phyloP scores from a whole-genome alignment of 2,888 invertebrate genomes.

The Sarcophaga carnaria region DNA sequence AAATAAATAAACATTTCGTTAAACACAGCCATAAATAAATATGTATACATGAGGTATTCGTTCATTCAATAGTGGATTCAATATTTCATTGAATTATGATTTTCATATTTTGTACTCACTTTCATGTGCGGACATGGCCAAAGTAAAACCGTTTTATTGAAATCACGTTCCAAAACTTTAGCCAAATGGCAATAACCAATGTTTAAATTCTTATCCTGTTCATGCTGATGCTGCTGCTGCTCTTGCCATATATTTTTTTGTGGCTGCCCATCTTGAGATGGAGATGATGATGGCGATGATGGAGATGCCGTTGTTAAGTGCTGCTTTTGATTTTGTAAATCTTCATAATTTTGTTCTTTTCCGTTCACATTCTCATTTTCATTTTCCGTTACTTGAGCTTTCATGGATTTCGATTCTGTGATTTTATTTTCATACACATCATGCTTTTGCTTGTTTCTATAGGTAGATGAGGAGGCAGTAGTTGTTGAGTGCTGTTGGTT shows the following conservation, averaged over 20 bases:
- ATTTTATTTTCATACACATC: slow-evolving; percentile 1
- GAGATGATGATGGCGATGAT: slow-evolving; percentile 3
- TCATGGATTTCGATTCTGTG: slow-evolving; percentile 21
- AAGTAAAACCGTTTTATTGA: slow-evolving; percentile 80
- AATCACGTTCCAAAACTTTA: slow-evolving; percentile 79
- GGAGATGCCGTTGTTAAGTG: too few species aligned
- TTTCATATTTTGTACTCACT: slow-evolving; percentile 76
- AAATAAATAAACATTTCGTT: too few species aligned
- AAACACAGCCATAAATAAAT: too few species aligned
- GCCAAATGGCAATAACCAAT: slow-evolving; percentile 80
- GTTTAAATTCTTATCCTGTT: slow-evolving; percentile 58
- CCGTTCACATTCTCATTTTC: slow-evolving; percentile 7
- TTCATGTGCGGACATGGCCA: slow-evolving; percentile 82
- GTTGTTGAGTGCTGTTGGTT: slow-evolving; percentile 67
- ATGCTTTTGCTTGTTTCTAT: slow-evolving; percentile 27
- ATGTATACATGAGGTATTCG: too few species aligned
- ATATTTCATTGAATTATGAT: not conserved
- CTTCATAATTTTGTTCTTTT: slow-evolving; percentile 48
- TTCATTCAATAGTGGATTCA: too few species aligned
- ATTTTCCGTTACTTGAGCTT: slow-evolving; percentile 28
- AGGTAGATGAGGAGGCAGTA: slow-evolving; percentile 45
- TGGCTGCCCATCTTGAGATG: not conserved
- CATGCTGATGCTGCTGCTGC: slow-evolving; percentile 26
- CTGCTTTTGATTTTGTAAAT: slow-evolving; percentile 49
- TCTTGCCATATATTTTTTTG: slow-evolving; percentile 1